Conservation (phyloP, 2,888 invertebrate species). For the Plemyria rubiginata region DNA sequence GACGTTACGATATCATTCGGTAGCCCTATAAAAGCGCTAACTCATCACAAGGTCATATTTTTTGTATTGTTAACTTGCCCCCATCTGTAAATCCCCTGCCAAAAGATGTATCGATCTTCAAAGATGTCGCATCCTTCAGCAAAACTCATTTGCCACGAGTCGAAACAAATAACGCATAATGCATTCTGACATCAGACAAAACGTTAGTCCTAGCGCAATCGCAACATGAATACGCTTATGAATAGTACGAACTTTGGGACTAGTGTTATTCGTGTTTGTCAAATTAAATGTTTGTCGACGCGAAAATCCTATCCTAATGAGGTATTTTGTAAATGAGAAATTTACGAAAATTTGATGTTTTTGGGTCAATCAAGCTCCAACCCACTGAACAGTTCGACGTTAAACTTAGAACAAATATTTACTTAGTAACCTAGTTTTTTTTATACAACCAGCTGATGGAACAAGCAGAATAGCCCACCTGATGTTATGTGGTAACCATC, state of each 20-base stretch:
- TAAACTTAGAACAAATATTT: too few relatives aligned
- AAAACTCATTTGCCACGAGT: slow-evolving; percentile 26
- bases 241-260: neutral
- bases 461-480: too few relatives aligned
- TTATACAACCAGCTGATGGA: too few relatives aligned
- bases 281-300: neutral
- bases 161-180: slow-evolving; percentile 31
- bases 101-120: neutral
- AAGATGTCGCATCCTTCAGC: slow-evolving; percentile 14
- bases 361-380: too few relatives aligned
- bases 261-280: neutral
- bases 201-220: neutral
- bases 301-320: too few relatives aligned
- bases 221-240: neutral
- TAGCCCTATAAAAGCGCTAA: neutral
- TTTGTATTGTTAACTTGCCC: neutral
- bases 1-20: too few relatives aligned
- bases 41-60: neutral
- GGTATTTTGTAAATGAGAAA: too few relatives aligned
- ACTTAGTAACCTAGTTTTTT: too few relatives aligned
- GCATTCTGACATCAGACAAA: slow-evolving; percentile 16
- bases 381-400: too few relatives aligned
- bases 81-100: neutral
- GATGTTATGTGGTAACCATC: too few relatives aligned
- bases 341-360: too few relatives aligned